phyloP scores from a whole-genome alignment of 2,888 invertebrate genomes.

The Acanthosepion pharaonis region DNA sequence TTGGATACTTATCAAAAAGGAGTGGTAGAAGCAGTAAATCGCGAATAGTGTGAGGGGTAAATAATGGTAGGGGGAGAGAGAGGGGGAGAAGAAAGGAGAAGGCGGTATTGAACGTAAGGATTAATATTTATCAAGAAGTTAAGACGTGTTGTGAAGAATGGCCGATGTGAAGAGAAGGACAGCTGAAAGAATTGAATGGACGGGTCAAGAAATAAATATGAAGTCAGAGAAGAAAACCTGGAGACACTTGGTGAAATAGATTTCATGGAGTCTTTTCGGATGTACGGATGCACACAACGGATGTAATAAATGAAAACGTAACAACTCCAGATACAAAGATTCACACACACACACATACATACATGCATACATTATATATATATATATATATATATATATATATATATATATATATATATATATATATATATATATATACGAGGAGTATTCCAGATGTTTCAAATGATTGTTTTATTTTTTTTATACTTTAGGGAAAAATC shows the following conservation, averaged over 20 bases:
- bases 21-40: neutral
- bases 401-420: too few species aligned
- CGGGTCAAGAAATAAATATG: neutral
- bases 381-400: too few species aligned
- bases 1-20: neutral
- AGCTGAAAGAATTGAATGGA: neutral
- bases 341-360: too few species aligned
- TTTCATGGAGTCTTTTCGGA: neutral
- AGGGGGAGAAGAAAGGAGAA: neutral
- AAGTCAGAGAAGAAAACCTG: neutral
- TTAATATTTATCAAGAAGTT: neutral
- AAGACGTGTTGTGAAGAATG: neutral
- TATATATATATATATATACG: too few species aligned
- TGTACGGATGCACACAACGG: neutral
- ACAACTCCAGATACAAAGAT: neutral
- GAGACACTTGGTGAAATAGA: neutral
- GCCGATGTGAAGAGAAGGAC: neutral
- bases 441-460: too few species aligned
- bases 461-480: too few species aligned
- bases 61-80: neutral
- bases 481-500: too few species aligned
- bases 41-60: neutral
- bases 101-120: too few species aligned
- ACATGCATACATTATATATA: too few species aligned
- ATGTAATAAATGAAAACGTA: neutral